Percentiles rank a stretch among this genome's conserved stretches.
Evolutionary conservation across 2,888 invertebrate species (phyloP).

Genomic region (Philereme vetulata): DNA sequence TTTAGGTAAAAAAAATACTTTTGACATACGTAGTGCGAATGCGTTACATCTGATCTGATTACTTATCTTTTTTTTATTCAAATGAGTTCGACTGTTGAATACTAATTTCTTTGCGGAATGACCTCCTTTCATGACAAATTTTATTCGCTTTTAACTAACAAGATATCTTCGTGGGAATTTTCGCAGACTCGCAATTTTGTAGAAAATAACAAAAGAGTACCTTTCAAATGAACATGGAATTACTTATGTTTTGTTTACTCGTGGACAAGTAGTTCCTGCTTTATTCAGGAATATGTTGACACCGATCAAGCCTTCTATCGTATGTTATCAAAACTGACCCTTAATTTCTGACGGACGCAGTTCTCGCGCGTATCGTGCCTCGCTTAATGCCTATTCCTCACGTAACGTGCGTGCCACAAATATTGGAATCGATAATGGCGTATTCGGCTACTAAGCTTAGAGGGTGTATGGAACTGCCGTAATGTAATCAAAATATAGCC

Average conservation of each 20-base stretch:
- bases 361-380: constrained; percentile 46
- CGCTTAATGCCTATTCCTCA: constrained; percentile 46
- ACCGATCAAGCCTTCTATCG: constrained; percentile 30
- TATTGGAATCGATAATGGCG: constrained; percentile 50
- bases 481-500: not conserved
- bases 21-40: constrained; percentile 16
- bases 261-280: not conserved
- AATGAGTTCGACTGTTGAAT: constrained; percentile 31
- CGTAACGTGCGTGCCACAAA: constrained; percentile 52
- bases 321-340: constrained; percentile 41
- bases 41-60: constrained; percentile 27
- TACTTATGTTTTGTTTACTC: not conserved
- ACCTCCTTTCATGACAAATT: constrained; percentile 33
- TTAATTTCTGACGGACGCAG: constrained; percentile 46
- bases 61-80: constrained; percentile 27
- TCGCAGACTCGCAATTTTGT: constrained; percentile 4
- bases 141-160: constrained; percentile 30
- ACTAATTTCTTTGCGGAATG: constrained; percentile 29
- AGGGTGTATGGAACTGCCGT: not conserved
- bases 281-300: constrained; percentile 3
- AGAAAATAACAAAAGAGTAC: constrained; percentile 1
- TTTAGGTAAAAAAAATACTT: constrained; percentile 16
- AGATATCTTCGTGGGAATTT: constrained; percentile 23
- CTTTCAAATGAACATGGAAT: not conserved
- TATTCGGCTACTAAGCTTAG: constrained; percentile 19